Evolutionary conservation across 2,888 invertebrate species (phyloP).

Genomic region (Macrophya alboannulata): DNA sequence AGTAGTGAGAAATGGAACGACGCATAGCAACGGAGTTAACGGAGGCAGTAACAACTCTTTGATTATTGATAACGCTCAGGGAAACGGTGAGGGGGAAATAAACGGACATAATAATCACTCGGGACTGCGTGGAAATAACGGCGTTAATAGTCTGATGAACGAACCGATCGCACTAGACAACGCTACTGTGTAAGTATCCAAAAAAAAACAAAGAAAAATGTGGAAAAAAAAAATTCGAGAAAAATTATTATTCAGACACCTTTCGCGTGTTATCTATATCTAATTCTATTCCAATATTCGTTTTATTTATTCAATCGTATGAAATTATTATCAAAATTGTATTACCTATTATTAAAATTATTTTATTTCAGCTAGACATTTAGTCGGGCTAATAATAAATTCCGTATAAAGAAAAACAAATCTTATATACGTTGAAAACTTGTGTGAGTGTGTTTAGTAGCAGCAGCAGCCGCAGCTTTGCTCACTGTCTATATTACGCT

Average conservation of each 20-base stretch:
- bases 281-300: background rate
- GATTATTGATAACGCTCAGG: constrained; percentile 74
- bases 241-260: background rate
- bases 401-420: too few relatives aligned
- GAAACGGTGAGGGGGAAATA: constrained; percentile 74
- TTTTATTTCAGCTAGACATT: too few relatives aligned
- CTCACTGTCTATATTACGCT: too few relatives aligned
- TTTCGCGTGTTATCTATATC: too few relatives aligned
- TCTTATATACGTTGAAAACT: too few relatives aligned
- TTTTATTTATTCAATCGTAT: background rate
- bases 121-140: constrained; percentile 72
- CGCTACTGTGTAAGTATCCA: constrained; percentile 78
- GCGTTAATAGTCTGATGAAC: constrained; percentile 72
- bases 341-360: too few relatives aligned
- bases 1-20: constrained; percentile 67
- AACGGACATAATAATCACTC: constrained; percentile 73
- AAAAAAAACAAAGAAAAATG: too few relatives aligned
- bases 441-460: too few relatives aligned
- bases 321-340: too few relatives aligned
- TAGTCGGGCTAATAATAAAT: too few relatives aligned
- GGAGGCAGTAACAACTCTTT: constrained; percentile 56
- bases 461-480: too few relatives aligned
- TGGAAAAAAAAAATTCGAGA: background rate
- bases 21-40: constrained; percentile 70
- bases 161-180: constrained; percentile 77